Conservation (phyloP, 2,888 invertebrate genomes). For the Hymenopus coronatus region DNA sequence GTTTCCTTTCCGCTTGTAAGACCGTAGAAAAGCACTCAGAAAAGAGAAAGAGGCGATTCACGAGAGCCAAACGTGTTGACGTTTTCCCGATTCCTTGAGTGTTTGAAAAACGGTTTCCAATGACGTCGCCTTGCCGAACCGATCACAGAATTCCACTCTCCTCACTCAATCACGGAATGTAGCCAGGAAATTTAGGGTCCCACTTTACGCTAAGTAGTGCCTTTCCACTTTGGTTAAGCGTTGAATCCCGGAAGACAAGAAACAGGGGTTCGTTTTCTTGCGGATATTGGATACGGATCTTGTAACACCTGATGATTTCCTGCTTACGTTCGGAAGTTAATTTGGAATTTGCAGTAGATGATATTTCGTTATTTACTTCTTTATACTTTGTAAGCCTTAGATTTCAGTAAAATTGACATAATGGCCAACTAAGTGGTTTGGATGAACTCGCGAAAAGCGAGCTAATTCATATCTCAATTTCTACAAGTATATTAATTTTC, state of each 20-base stretch:
- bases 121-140: not conserved
- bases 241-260: not conserved
- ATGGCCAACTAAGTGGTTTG: too few species aligned
- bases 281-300: not conserved
- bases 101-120: constrained; percentile 17
- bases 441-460: too few species aligned
- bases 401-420: too few species aligned
- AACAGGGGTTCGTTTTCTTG: not conserved
- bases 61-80: not conserved
- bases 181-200: not conserved
- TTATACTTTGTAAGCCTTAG: too few species aligned
- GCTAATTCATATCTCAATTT: too few species aligned
- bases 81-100: constrained; percentile 10
- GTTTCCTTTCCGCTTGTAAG: not conserved
- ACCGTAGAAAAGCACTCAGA: not conserved
- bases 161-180: not conserved
- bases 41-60: not conserved
- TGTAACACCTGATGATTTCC: not conserved
- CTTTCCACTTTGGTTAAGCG: not conserved
- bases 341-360: too few species aligned
- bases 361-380: too few species aligned
- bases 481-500: too few species aligned
- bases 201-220: not conserved
- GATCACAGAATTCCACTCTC: not conserved
- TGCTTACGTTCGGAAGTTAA: too few species aligned